Evolutionary conservation across 2,797 vertebrate genomes (phyloP), one percentile per base, ranked within the genome.

Genomic region (Hydrolagus colliei): DNA sequence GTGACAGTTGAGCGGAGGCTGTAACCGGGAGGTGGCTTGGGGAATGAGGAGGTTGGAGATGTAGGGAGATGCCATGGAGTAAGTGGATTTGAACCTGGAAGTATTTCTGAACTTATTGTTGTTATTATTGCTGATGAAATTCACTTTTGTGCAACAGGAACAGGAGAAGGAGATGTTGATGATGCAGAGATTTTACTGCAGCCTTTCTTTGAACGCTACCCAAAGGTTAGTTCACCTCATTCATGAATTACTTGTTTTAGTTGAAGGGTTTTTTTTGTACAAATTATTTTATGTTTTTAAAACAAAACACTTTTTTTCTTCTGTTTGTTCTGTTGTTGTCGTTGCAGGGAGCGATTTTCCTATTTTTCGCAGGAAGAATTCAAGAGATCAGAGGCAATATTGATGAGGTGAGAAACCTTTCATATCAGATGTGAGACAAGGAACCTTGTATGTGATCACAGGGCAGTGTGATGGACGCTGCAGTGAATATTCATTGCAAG

Each of bases 321-420:
- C 20, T 76, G 13, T 20, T 72, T 8, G 4, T 52, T 22, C 5
- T 52, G 4, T 32, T 88, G 16, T 84, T 86, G 82, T 89, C 90
- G 76, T 92, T 89, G 67, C 89, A 99, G 98, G 97, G 98, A 41
- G 96, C 97, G 89, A 98, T 99, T 92, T 99, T 99, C 93, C 94
- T 99, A 91, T 99, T 99, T 92, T 99, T 99, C 86, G 97, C 97
- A 85, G 98, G 97, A 87, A 96, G 98, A 93, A 98, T 98, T 90
- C 97, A 99, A 90, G 97, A 93, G 89, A 97, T 99, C 86, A 99
- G 97, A 95, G 98, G 98, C 91, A 98, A 98, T 90, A 91, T 99
- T 89, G 97, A 98, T 88, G 91, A 89, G 88, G 98, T 98, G 92
- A 96, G 97, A 95, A 88, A 86, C 71, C n/a, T 13, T 72, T 13